Conservation (phyloP, 1,140 invertebrate genomes). For the Micrasema longulum region DNA sequence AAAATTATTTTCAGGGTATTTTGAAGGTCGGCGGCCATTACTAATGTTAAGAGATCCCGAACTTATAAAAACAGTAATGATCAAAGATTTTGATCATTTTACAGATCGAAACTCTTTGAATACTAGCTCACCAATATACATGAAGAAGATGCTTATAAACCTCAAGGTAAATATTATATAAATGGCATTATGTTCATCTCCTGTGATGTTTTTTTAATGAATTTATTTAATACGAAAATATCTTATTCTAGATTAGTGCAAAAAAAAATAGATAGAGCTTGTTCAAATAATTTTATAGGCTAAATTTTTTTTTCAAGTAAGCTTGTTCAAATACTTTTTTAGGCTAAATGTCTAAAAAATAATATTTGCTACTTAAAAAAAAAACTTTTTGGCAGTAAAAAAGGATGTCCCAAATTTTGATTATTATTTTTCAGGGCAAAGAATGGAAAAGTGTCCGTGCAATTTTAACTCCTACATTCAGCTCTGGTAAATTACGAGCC, state of each 20-base stretch:
- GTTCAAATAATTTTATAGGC: background rate
- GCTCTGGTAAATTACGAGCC: constrained; percentile 55
- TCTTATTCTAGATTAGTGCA: too few relatives aligned
- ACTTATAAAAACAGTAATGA: constrained; percentile 68
- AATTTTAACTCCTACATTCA: constrained; percentile 56
- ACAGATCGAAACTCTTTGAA: constrained; percentile 61
- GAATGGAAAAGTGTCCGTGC: constrained; percentile 56
- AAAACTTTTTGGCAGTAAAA: too few relatives aligned
- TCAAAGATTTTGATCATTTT: constrained; percentile 72
- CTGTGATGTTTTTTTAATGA: too few relatives aligned
- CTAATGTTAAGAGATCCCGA: constrained; percentile 67
- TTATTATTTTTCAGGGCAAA: constrained; percentile 54
- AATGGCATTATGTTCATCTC: too few relatives aligned
- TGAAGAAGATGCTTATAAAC: constrained; percentile 51
- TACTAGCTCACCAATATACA: constrained; percentile 55
- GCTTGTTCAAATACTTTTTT: background rate
- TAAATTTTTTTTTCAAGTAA: background rate
- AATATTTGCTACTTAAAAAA: background rate
- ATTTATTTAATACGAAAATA: too few relatives aligned
- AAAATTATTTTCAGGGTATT: constrained; percentile 65
- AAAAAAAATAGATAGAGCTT: too few relatives aligned
- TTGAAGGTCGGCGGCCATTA: constrained; percentile 64
- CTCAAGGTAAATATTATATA: constrained; percentile 49
- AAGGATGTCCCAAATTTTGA: too few relatives aligned
- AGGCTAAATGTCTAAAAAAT: background rate